phyloP scores from a whole-genome alignment of 1,140 invertebrate genomes.

The Zaprionus gabonicus region DNA sequence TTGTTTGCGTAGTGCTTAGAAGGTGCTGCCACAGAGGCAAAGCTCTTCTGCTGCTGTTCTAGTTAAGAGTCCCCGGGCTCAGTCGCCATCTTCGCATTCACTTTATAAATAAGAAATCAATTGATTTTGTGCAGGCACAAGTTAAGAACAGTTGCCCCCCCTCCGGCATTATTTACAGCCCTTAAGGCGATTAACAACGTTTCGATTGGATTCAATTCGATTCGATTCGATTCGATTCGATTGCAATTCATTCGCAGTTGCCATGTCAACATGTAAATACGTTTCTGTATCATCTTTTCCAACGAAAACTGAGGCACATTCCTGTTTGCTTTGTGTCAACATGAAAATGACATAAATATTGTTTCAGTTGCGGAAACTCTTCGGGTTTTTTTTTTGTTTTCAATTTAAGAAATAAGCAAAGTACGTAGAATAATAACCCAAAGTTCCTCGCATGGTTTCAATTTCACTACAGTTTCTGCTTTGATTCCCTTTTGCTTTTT shows the following conservation, averaged over 20 bases:
- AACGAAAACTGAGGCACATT: slow-evolving; percentile 56
- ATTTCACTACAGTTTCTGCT: slow-evolving; percentile 21
- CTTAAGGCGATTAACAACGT: slow-evolving; percentile 74
- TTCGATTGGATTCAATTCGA: slow-evolving; percentile 14
- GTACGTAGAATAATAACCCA: neutral
- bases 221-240: slow-evolving; percentile 11
- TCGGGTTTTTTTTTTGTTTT: neutral
- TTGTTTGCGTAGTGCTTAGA: slow-evolving; percentile 72
- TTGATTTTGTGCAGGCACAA: slow-evolving; percentile 62
- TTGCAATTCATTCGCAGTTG: slow-evolving; percentile 1
- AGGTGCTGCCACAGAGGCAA: slow-evolving; percentile 50
- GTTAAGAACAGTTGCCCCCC: slow-evolving; percentile 41
- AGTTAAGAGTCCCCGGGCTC: neutral
- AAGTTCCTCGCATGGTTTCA: slow-evolving; percentile 24
- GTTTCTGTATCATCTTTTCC: slow-evolving; percentile 17
- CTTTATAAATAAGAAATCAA: slow-evolving; percentile 82
- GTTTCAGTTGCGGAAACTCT: slow-evolving; percentile 43
- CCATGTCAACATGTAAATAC: slow-evolving; percentile 37
- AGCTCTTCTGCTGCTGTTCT: slow-evolving; percentile 28
- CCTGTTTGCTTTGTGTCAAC: slow-evolving; percentile 17
- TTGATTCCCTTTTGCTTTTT: slow-evolving; percentile 25
- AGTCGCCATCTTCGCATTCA: slow-evolving; percentile 36
- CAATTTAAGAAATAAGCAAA: slow-evolving; percentile 25
- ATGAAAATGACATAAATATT: slow-evolving; percentile 52
- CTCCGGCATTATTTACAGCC: slow-evolving; percentile 67